phyloP scores from a whole-genome alignment of 92 coral and sea anemone genomes.

The Actinernus sp. region DNA sequence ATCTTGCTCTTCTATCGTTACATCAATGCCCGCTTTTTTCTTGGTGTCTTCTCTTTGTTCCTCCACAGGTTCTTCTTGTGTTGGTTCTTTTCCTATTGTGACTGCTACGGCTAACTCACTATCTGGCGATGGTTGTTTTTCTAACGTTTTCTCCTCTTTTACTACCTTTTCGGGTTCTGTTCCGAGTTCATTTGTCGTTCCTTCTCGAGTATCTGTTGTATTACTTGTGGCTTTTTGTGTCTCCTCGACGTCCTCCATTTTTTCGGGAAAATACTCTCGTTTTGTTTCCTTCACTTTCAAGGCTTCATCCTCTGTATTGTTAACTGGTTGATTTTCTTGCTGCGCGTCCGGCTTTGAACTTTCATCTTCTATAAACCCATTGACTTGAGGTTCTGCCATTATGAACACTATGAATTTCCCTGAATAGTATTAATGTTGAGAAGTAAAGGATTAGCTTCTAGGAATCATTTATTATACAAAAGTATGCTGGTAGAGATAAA shows the following conservation, averaged over 20 bases:
- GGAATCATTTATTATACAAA: no score
- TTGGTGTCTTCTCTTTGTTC: not conserved
- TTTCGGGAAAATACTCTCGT: not conserved
- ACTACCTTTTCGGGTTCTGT: not conserved
- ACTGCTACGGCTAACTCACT: no score
- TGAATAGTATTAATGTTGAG: no score
- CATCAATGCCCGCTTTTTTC: not conserved
- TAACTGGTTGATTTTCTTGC: not conserved
- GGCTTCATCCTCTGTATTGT: not conserved
- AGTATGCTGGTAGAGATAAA: no score
- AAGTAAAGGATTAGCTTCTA: no score
- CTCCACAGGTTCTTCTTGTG: constrained; percentile 1
- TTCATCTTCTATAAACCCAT: constrained; percentile 1
- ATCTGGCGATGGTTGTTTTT: not conserved
- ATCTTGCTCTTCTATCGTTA: not conserved
- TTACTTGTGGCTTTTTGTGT: not conserved
- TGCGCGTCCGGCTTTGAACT: not conserved
- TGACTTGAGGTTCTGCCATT: not conserved
- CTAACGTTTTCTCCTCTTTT: not conserved
- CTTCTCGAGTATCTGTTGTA: not conserved
- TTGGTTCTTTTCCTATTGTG: not conserved
- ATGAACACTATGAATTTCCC: no score
- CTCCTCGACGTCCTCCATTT: not conserved
- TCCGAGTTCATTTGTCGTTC: not conserved
- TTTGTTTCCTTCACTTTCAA: not conserved